Evolutionary conservation across 2,797 vertebrate species (phyloP), one percentile per base, ranked within the genome.

Genomic region (Phrynocephalus forsythii): DNA sequence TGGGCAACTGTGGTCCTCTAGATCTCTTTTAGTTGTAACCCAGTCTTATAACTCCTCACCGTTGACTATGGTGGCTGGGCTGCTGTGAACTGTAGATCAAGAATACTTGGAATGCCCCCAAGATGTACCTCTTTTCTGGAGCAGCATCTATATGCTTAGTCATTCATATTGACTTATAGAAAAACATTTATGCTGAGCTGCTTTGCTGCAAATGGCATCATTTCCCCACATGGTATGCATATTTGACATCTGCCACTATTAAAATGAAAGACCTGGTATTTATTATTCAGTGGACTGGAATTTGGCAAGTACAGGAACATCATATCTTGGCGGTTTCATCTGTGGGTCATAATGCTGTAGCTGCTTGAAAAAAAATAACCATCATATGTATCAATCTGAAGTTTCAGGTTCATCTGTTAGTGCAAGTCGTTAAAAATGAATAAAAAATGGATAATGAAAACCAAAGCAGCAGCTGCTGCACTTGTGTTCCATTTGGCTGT

Each of bases 181-280:
- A 66, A 93, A 83, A 68, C 82, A 83, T 10, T 0, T 78, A 92
- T 93, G 67, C 88, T 89, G 87, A 66, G 33, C 76, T 90, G 13
- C 63, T 93, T 93, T 92, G 76, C 90, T 13, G 88, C 90, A 93
- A 88, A 26, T 73, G 88, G 67, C 26, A 33, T 79, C 86, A 68
- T 83, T 91, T 52, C 60, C 78, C n/a, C 26, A 92, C 92, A 67
- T 18, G 88, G 6, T 26, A 73, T 84, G 83, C 68, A 91, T 79
- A 73, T 89, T 91, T 93, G 28, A 79, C 85, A 94, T 83, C 85
- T 91, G 56, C 89, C 93, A 72, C 71, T 60, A 91, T 94, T 92
- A 80, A 90, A 91, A 91, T 82, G 88, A 79, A 91, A 91, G 87
- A 68, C 11, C 82, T 85, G 86, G 44, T 77, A 48, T 89, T 48